phyloP scores from a whole-genome alignment of 1,140 invertebrate genomes.

The Geopemphigus sp. region DNA sequence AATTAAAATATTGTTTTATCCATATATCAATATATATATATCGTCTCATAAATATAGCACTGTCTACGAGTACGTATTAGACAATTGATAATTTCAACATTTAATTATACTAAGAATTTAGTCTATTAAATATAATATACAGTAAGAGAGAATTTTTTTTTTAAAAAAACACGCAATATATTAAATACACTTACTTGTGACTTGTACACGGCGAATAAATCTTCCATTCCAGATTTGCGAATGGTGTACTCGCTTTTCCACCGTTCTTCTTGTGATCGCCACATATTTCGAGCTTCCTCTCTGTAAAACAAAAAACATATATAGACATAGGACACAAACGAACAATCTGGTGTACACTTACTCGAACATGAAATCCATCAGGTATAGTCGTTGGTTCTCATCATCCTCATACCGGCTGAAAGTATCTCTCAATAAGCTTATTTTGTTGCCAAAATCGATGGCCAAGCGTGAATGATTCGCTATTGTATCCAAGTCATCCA shows the following conservation, averaged over 20 bases:
- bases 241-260: background rate
- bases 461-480: background rate
- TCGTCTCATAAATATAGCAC: too few species aligned
- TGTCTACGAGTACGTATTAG: too few species aligned
- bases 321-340: too few species aligned
- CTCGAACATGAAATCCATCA: slow-evolving; percentile 44
- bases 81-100: too few species aligned
- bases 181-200: background rate
- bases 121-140: too few species aligned
- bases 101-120: too few species aligned
- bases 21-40: too few species aligned
- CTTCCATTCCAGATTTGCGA: background rate
- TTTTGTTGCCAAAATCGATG: background rate
- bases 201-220: background rate
- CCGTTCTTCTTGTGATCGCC: slow-evolving; percentile 25
- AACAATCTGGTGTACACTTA: too few species aligned
- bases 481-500: background rate
- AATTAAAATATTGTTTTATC: too few species aligned
- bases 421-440: background rate
- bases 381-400: background rate
- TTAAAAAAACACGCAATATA: too few species aligned
- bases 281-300: slow-evolving; percentile 44
- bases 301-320: background rate
- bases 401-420: slow-evolving; percentile 2
- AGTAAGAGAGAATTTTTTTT: too few species aligned